Base-by-base conservation (phyloP, 2,113 vertebrate genomes). In the Eptatretus burgeri region DNA sequence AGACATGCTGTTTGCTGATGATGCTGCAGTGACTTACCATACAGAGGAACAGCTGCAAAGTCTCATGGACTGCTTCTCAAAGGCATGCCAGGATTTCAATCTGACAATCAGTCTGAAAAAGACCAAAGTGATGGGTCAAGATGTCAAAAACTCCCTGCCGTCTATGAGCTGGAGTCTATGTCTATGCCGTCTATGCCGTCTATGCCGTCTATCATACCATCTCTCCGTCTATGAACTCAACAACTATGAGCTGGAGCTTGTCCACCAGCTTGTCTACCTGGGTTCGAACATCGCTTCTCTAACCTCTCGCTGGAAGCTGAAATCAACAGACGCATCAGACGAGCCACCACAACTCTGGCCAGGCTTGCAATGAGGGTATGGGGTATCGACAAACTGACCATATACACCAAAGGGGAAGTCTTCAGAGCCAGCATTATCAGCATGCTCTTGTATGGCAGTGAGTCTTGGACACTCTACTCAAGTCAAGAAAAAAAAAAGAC, bases 31-130 rank as follows among this genome's bases (percentile, higher is more conserved):
- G 19, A 16, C 52, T 8, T 14, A 14, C 14, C 52, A 56, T 19
- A 5, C 52, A 14, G 14, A 56, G 52, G 52, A 56, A 19, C 52
- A 56, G 4, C 5, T 56, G 19, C 52, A 56, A 56, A 5, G 14
- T 19, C 52, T 19, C 14, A 56, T 56, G 52, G 52, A 56, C 7
- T 19, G 52, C 19, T 56, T 56, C 52, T 16, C 52, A 14, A 14
- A 56, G 19, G 52, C 52, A 56, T 56, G 52, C 52, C 52, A 56
- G 52, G 52, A 56, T 19, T 56, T 56, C 52, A 56, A 56, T 19
- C 8, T 56, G 52, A 56, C 52, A 14, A 56, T 56, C 52, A 56
- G 52, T 19, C 5, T 56, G 52, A 56, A 56, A 19, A 56, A 56
- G n/a, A n/a, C n/a, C n/a, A n/a, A n/a, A n/a, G n/a, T n/a, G n/a